Evolutionary conservation across 2,113 vertebrate species (phyloP).

Genomic region (Raja brachyura): DNA sequence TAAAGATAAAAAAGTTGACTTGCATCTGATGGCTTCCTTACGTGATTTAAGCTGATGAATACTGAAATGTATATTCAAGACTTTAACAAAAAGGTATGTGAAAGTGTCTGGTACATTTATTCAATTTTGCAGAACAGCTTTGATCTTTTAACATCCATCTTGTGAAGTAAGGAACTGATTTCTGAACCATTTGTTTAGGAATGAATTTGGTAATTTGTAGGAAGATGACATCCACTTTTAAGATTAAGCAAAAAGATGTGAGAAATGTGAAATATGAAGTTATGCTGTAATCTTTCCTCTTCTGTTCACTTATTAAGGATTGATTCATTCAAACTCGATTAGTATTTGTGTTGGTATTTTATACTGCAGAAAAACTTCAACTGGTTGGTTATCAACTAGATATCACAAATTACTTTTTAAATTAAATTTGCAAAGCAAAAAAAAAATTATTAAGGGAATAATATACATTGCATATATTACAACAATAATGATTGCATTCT

Average conservation of each 20-base stretch:
- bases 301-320: not conserved
- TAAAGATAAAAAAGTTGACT: slow-evolving; percentile 45
- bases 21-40: slow-evolving; percentile 74
- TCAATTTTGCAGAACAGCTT: slow-evolving; percentile 19
- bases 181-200: slow-evolving; percentile 15
- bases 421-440: not conserved
- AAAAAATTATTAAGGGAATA: not conserved
- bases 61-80: slow-evolving; percentile 53
- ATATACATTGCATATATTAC: not conserved
- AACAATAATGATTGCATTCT: not conserved
- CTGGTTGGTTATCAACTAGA: not conserved
- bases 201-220: slow-evolving; percentile 11
- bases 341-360: not conserved
- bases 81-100: slow-evolving; percentile 76
- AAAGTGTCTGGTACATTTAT: slow-evolving; percentile 42
- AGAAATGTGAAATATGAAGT: not conserved
- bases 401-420: not conserved
- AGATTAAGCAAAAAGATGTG: not conserved
- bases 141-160: slow-evolving; percentile 24
- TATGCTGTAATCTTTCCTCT: not conserved
- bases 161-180: slow-evolving; percentile 4
- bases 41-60: slow-evolving; percentile 57
- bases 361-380: not conserved
- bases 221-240: not conserved
- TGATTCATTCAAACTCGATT: not conserved